Percentiles rank a stretch among this genome's conserved stretches.
These are phyloP conservation scores for Drosophila rufa DNA, from an alignment of 1,140 invertebrate species.

Conservation along the genomic window DNA sequence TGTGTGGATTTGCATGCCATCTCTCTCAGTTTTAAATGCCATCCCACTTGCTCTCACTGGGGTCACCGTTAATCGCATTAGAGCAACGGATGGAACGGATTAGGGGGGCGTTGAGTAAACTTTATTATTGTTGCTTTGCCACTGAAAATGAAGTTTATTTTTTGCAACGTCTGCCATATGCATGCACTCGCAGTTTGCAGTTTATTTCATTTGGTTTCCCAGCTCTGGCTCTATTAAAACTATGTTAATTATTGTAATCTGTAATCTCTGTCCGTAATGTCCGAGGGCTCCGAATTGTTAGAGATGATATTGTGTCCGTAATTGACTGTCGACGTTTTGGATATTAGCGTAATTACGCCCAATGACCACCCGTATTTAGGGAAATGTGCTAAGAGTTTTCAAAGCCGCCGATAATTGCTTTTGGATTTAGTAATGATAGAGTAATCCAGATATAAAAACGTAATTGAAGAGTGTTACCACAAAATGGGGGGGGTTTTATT, in stretches of 20 bases:
- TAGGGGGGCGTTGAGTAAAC: slow-evolving; percentile 1
- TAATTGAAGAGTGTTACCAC: background rate
- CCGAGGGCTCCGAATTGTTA: slow-evolving; percentile 26
- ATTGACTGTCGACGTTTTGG: slow-evolving; percentile 30
- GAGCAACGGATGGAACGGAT: slow-evolving; percentile 41
- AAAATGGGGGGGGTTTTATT: background rate
- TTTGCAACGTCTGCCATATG: slow-evolving; percentile 8
- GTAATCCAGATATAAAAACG: too few species aligned
- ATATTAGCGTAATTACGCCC: slow-evolving; percentile 12
- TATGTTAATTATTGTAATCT: slow-evolving; percentile 72
- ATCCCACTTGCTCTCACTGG: background rate
- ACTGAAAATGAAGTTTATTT: slow-evolving; percentile 29
- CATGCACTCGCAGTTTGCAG: slow-evolving; percentile 8
- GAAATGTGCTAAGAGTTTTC: slow-evolving; percentile 26
- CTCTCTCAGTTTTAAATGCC: slow-evolving; percentile 1
- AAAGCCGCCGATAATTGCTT: slow-evolving; percentile 7
- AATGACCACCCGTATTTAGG: slow-evolving; percentile 17
- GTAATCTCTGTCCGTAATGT: slow-evolving; percentile 25
- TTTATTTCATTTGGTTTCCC: slow-evolving; percentile 29
- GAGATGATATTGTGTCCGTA: slow-evolving; percentile 29
- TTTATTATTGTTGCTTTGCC: slow-evolving; percentile 27
- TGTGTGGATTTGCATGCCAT: slow-evolving; percentile 9
- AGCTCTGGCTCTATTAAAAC: slow-evolving; percentile 53
- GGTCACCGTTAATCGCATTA: slow-evolving; percentile 55
- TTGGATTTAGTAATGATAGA: background rate